A percentile compares a stretch with the other conserved stretches of the same genome.
These are phyloP conservation scores for Eristalis arbustorum DNA, from an alignment of 2,888 invertebrate species.

Conservation along the genomic window DNA sequence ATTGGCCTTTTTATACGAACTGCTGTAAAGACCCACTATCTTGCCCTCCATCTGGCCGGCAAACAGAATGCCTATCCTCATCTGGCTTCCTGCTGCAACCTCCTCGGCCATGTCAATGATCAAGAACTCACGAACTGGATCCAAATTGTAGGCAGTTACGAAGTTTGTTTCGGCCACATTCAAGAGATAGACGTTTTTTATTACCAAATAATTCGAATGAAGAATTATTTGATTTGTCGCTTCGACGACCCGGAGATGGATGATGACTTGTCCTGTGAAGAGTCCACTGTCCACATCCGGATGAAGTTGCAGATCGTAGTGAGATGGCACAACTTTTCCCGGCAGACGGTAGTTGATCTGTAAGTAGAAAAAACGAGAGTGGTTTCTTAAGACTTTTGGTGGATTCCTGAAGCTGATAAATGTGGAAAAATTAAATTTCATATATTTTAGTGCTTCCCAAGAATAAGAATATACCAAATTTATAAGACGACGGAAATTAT, in stretches of 20 bases:
- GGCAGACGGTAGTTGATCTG: slow-evolving; percentile 82
- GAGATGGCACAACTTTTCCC: slow-evolving; percentile 82
- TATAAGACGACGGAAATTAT: no score
- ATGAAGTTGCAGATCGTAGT: slow-evolving; percentile 85
- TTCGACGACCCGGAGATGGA: slow-evolving; percentile 80
- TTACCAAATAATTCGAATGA: slow-evolving; percentile 83
- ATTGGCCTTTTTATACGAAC: slow-evolving; percentile 82
- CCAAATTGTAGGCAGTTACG: slow-evolving; percentile 72
- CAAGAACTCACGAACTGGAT: slow-evolving; percentile 75
- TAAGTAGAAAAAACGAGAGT: not conserved
- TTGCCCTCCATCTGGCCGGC: slow-evolving; percentile 85
- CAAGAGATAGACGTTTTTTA: slow-evolving; percentile 74
- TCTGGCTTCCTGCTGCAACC: slow-evolving; percentile 46
- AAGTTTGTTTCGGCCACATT: slow-evolving; percentile 71
- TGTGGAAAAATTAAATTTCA: no score
- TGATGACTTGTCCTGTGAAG: slow-evolving; percentile 83
- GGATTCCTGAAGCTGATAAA: no score
- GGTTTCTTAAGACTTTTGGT: no score
- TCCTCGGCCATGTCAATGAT: slow-evolving; percentile 74
- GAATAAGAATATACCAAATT: no score
- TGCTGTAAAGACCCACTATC: slow-evolving; percentile 89
- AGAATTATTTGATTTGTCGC: slow-evolving; percentile 82
- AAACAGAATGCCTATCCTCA: slow-evolving; percentile 79
- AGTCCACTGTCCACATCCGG: slow-evolving; percentile 84
- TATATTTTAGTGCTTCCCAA: no score